phyloP scores from a whole-genome alignment of 37 sponge, comb jelly and placozoan genomes.

The Petrosia ficiformis region DNA sequence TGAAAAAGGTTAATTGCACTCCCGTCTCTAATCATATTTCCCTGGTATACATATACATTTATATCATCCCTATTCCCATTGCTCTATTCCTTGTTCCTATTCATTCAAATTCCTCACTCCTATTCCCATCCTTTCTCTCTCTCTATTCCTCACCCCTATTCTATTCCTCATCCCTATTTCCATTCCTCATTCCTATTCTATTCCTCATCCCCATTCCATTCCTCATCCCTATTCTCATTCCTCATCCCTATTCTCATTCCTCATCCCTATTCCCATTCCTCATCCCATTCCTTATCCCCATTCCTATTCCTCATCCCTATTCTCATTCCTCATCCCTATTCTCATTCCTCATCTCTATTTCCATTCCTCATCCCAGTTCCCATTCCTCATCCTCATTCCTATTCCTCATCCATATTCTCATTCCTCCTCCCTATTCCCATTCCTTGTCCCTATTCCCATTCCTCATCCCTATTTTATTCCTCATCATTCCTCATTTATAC shows the following conservation, averaged over 20 bases:
- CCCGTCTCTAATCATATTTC: background rate
- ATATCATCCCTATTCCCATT: background rate
- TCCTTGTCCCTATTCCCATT: background rate
- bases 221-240: background rate
- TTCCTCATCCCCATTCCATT: background rate
- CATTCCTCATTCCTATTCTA: background rate
- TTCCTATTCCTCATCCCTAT: background rate
- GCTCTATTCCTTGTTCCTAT: background rate
- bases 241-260: background rate
- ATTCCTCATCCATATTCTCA: background rate
- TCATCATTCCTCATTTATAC: background rate
- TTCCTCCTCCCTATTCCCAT: background rate
- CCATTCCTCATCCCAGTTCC: too few relatives aligned
- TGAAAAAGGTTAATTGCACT: slow-evolving; percentile 61
- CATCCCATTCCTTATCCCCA: background rate
- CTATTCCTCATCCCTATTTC: background rate
- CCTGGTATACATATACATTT: background rate
- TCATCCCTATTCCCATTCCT: background rate
- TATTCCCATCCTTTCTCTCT: background rate
- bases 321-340: background rate
- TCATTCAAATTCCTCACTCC: background rate
- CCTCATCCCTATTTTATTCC: background rate
- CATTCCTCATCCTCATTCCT: background rate
- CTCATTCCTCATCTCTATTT: background rate
- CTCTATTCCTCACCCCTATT: background rate